Evolutionary conservation across 2,113 vertebrate genomes (phyloP).

Genomic region (Merops nubicus): DNA sequence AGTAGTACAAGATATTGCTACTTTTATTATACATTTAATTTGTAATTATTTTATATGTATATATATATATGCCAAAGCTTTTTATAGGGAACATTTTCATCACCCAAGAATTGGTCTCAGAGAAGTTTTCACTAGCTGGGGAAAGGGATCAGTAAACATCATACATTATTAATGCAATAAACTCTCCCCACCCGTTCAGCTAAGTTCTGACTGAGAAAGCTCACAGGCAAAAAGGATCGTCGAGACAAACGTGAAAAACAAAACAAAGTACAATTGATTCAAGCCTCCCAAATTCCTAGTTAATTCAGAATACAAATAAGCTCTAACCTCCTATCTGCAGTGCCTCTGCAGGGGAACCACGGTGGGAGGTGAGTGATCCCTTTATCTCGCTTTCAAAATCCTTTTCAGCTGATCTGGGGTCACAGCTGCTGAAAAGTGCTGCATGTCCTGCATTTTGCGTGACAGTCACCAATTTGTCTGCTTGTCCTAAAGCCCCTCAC

Average conservation of each 20-base stretch:
- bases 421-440: neutral
- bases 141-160: neutral
- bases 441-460: neutral
- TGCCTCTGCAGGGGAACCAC: neutral
- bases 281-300: neutral
- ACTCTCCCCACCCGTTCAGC: neutral
- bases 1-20: neutral
- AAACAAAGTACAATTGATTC: slow-evolving; percentile 19
- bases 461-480: neutral
- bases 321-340: neutral
- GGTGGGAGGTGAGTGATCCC: neutral
- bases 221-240: neutral
- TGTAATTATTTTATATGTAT: no score
- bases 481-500: neutral
- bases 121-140: neutral
- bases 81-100: neutral
- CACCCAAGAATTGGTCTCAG: neutral
- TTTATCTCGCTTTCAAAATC: slow-evolving; percentile 49
- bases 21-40: neutral
- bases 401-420: slow-evolving; percentile 16
- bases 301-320: slow-evolving; percentile 57
- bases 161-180: neutral
- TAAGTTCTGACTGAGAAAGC: neutral
- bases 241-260: neutral
- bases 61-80: neutral